Evolutionary conservation across 2,113 vertebrate species (phyloP), one percentile per base, ranked within the genome.

Genomic region (Proteles cristata): DNA sequence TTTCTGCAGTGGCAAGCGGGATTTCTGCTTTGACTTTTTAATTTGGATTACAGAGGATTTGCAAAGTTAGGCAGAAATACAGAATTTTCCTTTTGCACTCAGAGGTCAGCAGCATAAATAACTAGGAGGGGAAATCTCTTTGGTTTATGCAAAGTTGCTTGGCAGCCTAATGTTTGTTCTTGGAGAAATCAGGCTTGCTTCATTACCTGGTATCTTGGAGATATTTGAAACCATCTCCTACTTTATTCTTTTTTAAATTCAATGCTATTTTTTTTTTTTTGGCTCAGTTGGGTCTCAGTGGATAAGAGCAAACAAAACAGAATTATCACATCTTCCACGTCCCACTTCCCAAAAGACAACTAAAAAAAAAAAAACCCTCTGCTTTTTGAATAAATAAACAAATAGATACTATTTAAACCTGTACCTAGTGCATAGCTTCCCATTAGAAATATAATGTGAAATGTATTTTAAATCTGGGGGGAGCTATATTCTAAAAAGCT

Each of bases 41-140:
- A 68, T 96, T 91, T 82, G 92, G 45, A 85, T 77, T 76, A 71
- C 55, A 73, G 74, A 79, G 48, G n/a, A 16, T 92, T 95, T 74
- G 83, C 15, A 89, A 74, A 96, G 43, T 48, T 77, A 74, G 63
- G 48, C 8, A 96, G 66, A 88, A 95, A 84, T 5, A 73, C 31
- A 73, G 69, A 95, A 81, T 33, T 97, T 91, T 81, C 4, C 19
- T 73, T 89, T 96, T 96, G 83, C 45, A 86, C 33, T 96, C 48
- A 88, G 63, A 93, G 63, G 23, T 93, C 53, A 95, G 50, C 93
- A 50, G 35, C 81, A 92, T 79, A 93, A 96, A 93, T 77, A 96
- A 39, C 61, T 39, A 53, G 25, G 66, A 77, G 39, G 55, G 88
- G 76, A 92, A 91, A 90, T 65, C 31, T 89, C 45, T 80, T 92